phyloP scores from a whole-genome alignment of 2,113 vertebrate genomes.

The Tetraodon nigroviridis region DNA sequence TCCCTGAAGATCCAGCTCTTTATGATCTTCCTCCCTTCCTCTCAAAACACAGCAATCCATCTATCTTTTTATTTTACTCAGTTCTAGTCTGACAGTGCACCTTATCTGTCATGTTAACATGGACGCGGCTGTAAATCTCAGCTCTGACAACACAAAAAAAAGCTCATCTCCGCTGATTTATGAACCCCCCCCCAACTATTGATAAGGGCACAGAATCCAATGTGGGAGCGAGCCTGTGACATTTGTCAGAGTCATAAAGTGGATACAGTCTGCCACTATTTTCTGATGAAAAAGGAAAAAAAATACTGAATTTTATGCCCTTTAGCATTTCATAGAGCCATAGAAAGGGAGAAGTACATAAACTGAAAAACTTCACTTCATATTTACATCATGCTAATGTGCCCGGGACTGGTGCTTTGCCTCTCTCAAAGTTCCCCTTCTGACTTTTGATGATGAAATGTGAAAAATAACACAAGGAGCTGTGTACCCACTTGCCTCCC shows the following conservation, averaged over 20 bases:
- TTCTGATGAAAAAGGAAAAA: constrained; percentile 30
- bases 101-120: constrained; percentile 47
- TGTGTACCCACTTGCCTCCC: constrained; percentile 59
- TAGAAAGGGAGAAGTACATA: not conserved
- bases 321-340: no score
- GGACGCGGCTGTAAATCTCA: constrained; percentile 39
- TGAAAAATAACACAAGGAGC: constrained; percentile 67
- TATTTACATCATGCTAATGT: constrained; percentile 3
- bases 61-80: constrained; percentile 1
- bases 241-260: constrained; percentile 48
- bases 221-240: constrained; percentile 34
- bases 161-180: constrained; percentile 54
- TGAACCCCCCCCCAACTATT: constrained; percentile 47
- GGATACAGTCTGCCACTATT: constrained; percentile 23
- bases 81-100: constrained; percentile 28
- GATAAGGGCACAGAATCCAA: constrained; percentile 46
- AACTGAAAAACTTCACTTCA: not conserved
- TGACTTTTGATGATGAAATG: constrained; percentile 49
- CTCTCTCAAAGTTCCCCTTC: constrained; percentile 12
- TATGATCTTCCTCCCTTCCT: no score
- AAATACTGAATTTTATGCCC: not conserved
- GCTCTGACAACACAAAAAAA: constrained; percentile 40
- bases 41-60: no score
- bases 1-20: no score
- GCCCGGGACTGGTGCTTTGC: constrained; percentile 1